A percentile compares a stretch with the other conserved stretches of the same genome.
Evolutionary conservation across 2,797 vertebrate genomes (phyloP).

Genomic region (Eupleurogrammus muticus): DNA sequence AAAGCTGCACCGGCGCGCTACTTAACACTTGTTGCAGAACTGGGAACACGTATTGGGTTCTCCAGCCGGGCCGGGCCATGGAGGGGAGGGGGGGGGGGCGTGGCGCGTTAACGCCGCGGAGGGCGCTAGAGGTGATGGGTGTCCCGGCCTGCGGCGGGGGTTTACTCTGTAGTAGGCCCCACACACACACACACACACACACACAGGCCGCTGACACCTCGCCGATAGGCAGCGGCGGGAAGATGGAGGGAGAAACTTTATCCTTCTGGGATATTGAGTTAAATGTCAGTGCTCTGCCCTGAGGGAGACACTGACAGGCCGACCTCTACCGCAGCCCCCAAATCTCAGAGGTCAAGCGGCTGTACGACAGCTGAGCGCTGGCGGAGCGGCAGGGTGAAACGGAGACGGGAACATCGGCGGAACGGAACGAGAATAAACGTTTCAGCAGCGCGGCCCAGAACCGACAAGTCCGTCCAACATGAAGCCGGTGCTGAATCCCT

Average conservation of each 20-base stretch:
- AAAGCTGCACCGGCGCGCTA: conserved; percentile 55
- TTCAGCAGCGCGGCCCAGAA: conserved; percentile 17
- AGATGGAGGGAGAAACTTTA: conserved; percentile 79
- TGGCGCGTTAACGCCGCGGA: conserved; percentile 47
- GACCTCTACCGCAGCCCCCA: conserved; percentile 75
- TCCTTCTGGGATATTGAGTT: conserved; percentile 87
- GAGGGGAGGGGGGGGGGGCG: conserved; percentile 39
- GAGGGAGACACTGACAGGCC: conserved; percentile 83
- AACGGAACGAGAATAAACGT: conserved; percentile 39
- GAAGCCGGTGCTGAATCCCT: too few relatives aligned
- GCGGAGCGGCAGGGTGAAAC: conserved; percentile 48
- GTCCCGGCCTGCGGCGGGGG: conserved; percentile 53
- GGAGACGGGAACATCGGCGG: conserved; percentile 44
- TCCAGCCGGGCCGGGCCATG: too few relatives aligned
- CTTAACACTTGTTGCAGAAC: conserved; percentile 73
- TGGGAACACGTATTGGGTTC: conserved; percentile 69
- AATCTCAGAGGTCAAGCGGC: conserved; percentile 79
- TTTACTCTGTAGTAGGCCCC: conserved; percentile 53
- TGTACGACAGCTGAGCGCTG: conserved; percentile 79
- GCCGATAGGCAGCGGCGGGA: conserved; percentile 55
- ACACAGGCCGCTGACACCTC: conserved; percentile 58
- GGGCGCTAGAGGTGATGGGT: conserved; percentile 52
- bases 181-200: conserved; percentile 32
- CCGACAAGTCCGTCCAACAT: too few relatives aligned
- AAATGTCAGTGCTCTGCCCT: conserved; percentile 83